Conservation (phyloP, 2,797 vertebrate species). For the Pseudochirops corinnae region DNA sequence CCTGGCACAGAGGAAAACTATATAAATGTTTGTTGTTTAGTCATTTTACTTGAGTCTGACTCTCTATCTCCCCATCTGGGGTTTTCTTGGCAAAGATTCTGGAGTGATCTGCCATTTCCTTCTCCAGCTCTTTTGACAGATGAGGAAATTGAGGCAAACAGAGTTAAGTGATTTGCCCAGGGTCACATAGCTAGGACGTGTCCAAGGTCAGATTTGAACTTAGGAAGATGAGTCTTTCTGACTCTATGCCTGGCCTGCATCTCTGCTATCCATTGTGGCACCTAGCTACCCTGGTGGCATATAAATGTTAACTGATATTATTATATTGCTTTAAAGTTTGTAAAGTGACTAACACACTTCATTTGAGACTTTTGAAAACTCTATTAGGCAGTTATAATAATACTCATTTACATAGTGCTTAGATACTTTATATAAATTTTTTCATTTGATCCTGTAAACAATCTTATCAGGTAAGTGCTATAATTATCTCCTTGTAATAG, state of each 20-base stretch:
- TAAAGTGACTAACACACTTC: not conserved
- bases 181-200: not conserved
- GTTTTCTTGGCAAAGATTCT: too few relatives aligned
- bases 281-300: not conserved
- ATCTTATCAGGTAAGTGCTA: not conserved
- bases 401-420: not conserved
- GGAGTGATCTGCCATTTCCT: too few relatives aligned
- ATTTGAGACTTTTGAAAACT: not conserved
- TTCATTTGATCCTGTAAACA: not conserved
- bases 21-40: too few relatives aligned
- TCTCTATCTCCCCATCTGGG: too few relatives aligned
- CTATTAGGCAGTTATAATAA: not conserved
- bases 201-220: not conserved
- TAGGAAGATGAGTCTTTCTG: not conserved
- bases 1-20: not conserved
- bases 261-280: not conserved
- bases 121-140: not conserved
- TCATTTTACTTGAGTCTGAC: too few relatives aligned
- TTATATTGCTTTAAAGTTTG: not conserved
- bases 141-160: not conserved
- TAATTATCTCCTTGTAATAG: conserved; percentile 23
- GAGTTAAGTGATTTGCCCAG: not conserved
- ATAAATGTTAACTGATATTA: not conserved
- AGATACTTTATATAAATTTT: not conserved
- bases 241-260: not conserved